Conservation (phyloP, 30 jellyfish, hydroid and myxozoan genomes). For the Phacellophora camtschatica region DNA sequence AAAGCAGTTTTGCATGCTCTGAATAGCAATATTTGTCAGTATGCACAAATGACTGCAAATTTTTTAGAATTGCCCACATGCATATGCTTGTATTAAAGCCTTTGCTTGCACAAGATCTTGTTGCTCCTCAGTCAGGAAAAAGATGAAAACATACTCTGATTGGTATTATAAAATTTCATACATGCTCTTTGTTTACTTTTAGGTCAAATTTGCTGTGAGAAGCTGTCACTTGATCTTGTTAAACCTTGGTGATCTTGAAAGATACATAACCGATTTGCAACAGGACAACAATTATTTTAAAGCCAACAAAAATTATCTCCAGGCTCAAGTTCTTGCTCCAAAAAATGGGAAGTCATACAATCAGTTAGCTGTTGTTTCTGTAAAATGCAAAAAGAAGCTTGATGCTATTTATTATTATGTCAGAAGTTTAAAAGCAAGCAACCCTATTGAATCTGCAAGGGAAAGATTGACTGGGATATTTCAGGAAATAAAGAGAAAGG, state of each 20-base stretch:
- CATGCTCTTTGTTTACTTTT: neutral
- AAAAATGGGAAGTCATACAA: slow-evolving; percentile 94
- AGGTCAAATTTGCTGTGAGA: slow-evolving; percentile 88
- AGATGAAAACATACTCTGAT: too few species aligned
- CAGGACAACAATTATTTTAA: slow-evolving; percentile 56
- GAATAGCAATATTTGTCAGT: too few species aligned
- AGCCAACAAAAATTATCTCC: slow-evolving; percentile 67
- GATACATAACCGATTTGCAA: slow-evolving; percentile 83
- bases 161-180: too few species aligned
- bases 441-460: slow-evolving; percentile 91
- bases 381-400: slow-evolving; percentile 74
- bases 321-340: slow-evolving; percentile 89
- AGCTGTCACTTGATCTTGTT: slow-evolving; percentile 82
- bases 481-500: slow-evolving; percentile 93
- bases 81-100: too few species aligned
- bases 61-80: too few species aligned
- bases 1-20: too few species aligned
- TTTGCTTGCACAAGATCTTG: too few species aligned
- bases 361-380: slow-evolving; percentile 94
- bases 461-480: slow-evolving; percentile 87
- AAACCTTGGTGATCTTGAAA: slow-evolving; percentile 84
- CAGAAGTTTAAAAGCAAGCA: slow-evolving; percentile 89
- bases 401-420: slow-evolving; percentile 90
- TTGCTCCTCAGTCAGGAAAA: too few species aligned
- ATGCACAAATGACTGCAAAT: too few species aligned